phyloP scores from a whole-genome alignment of 2,113 vertebrate genomes.

The Phoenicopterus ruber region DNA sequence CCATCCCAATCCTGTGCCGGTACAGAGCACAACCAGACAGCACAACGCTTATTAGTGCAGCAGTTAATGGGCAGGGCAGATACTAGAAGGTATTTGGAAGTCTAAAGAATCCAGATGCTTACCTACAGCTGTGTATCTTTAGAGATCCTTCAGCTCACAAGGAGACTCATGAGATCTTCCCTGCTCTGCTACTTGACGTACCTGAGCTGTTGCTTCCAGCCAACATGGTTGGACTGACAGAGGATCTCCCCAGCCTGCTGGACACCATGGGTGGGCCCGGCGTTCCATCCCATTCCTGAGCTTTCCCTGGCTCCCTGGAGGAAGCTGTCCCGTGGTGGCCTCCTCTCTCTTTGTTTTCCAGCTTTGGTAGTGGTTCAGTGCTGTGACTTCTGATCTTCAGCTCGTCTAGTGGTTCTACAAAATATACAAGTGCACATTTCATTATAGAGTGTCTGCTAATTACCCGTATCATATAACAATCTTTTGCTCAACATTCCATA shows the following conservation, averaged over 20 bases:
- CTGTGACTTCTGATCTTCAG: slow-evolving; percentile 85
- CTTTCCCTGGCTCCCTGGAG: slow-evolving; percentile 85
- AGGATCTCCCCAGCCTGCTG: slow-evolving; percentile 87
- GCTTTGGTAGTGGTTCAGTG: slow-evolving; percentile 85
- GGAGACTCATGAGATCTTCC: background rate
- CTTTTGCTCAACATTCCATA: background rate
- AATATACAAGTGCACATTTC: background rate
- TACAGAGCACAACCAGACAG: background rate
- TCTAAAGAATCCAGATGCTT: background rate
- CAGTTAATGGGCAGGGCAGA: background rate
- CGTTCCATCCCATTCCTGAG: slow-evolving; percentile 90
- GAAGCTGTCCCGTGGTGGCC: slow-evolving; percentile 74
- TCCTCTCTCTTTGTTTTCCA: slow-evolving; percentile 83
- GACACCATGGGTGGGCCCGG: slow-evolving; percentile 81
- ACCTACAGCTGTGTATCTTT: background rate
- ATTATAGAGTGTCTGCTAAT: background rate
- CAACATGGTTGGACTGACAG: slow-evolving; percentile 89
- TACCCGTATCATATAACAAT: background rate
- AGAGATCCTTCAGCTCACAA: background rate
- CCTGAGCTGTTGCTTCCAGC: slow-evolving; percentile 85
- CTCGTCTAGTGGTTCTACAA: slow-evolving; percentile 79
- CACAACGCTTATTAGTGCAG: background rate
- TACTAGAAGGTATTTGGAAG: background rate
- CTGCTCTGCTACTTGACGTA: background rate
- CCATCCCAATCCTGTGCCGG: background rate